Percentiles rank a stretch among this genome's conserved stretches.
Conservation (phyloP, 2,113 vertebrate species). For the Caracal caracal region DNA sequence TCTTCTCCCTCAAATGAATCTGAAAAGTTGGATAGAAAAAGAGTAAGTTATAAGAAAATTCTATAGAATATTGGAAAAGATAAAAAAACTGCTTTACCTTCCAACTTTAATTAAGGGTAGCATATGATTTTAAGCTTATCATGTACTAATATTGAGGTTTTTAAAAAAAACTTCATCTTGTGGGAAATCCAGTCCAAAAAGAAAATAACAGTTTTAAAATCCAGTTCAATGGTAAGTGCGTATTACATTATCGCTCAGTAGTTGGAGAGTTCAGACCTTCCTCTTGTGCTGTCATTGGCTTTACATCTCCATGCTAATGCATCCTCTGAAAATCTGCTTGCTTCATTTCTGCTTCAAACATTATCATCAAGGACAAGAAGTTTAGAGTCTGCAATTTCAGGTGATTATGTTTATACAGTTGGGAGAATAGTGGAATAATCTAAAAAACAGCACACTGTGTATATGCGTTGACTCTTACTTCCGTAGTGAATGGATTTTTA, state of each 20-base stretch:
- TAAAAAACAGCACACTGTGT: constrained; percentile 18
- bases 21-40: constrained; percentile 10
- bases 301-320: neutral
- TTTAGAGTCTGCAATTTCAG: constrained; percentile 17
- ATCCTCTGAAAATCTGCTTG: constrained; percentile 48
- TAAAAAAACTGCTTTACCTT: neutral
- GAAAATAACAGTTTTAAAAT: neutral
- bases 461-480: neutral
- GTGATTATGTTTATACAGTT: constrained; percentile 46
- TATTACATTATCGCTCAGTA: neutral
- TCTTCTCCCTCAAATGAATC: neutral
- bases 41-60: neutral
- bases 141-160: neutral
- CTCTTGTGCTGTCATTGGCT: neutral
- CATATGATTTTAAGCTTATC: constrained; percentile 3
- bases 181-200: neutral
- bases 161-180: neutral
- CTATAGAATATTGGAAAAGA: constrained; percentile 20
- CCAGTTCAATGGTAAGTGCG: neutral
- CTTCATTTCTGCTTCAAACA: constrained; percentile 61
- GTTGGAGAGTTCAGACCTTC: constrained; percentile 22
- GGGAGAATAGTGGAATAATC: constrained; percentile 25
- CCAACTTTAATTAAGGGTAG: neutral
- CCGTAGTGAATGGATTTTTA: constrained; percentile 52
- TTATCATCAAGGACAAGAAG: constrained; percentile 50